A percentile compares a stretch with the other conserved stretches of the same genome.
phyloP scores from a whole-genome alignment of 2,113 vertebrate genomes.

The Aegypius monachus region DNA sequence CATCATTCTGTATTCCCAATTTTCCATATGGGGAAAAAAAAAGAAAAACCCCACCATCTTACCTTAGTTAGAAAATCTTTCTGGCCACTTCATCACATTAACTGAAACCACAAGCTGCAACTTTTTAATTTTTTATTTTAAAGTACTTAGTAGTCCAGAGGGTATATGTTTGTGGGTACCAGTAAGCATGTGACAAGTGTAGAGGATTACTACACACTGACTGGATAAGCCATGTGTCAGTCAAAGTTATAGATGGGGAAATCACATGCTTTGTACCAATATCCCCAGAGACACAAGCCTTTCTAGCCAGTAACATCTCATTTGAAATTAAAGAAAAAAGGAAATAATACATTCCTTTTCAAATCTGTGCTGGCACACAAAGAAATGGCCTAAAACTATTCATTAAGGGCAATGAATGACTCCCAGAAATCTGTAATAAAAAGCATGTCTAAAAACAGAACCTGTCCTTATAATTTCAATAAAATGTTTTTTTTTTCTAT shows the following conservation, averaged over 20 bases:
- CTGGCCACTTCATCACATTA: background rate
- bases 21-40: background rate
- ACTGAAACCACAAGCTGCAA: background rate
- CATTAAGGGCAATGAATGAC: background rate
- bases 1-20: background rate
- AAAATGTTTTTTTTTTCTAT: background rate
- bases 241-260: background rate
- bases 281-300: background rate
- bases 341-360: background rate
- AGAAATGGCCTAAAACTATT: background rate
- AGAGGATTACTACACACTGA: background rate
- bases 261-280: background rate
- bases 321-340: slow-evolving; percentile 3
- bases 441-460: background rate
- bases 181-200: background rate
- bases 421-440: background rate
- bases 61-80: background rate
- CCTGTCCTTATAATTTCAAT: background rate
- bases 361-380: background rate
- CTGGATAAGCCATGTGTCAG: background rate
- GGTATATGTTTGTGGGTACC: background rate
- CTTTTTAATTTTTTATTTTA: background rate
- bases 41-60: background rate
- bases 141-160: background rate
- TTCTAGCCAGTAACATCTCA: background rate